These are phyloP conservation scores for Drosophila acutilabella DNA, from an alignment of 2,888 invertebrate species.

Conservation along the genomic window DNA sequence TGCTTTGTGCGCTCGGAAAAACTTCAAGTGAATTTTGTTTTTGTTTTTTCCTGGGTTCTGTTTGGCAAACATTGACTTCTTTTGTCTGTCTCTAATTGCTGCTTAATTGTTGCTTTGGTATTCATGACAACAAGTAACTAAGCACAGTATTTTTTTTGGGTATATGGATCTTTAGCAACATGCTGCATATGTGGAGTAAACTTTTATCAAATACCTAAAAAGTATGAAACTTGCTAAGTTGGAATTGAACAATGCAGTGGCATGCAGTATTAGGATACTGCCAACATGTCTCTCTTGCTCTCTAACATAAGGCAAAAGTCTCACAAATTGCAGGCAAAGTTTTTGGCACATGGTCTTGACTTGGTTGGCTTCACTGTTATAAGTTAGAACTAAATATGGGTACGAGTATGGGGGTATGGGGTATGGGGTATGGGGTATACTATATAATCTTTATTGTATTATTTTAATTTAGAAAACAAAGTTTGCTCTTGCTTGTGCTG, in stretches of 20 bases:
- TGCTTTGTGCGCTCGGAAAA: not conserved
- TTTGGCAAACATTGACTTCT: constrained; percentile 12
- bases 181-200: constrained; percentile 14
- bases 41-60: not conserved
- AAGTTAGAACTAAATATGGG: not conserved
- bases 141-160: constrained; percentile 13
- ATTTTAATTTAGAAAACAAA: constrained; percentile 77
- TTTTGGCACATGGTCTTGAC: constrained; percentile 23
- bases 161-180: constrained; percentile 12
- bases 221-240: constrained; percentile 13
- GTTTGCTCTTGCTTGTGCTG: constrained; percentile 39
- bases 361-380: constrained; percentile 44
- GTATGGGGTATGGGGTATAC: constrained; percentile 37
- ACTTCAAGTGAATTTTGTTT: constrained; percentile 11
- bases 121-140: constrained; percentile 17
- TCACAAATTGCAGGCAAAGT: constrained; percentile 24
- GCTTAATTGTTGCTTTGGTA: constrained; percentile 34
- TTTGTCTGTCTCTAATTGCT: constrained; percentile 39
- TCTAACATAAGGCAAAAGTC: constrained; percentile 18
- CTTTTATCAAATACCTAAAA: constrained; percentile 6
- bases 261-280: constrained; percentile 1
- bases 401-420: constrained; percentile 1
- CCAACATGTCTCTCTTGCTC: not conserved
- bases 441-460: constrained; percentile 75
- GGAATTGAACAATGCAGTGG: constrained; percentile 7